phyloP scores from a whole-genome alignment of 1,140 invertebrate species.

The Drosophila sulfurigaster region DNA sequence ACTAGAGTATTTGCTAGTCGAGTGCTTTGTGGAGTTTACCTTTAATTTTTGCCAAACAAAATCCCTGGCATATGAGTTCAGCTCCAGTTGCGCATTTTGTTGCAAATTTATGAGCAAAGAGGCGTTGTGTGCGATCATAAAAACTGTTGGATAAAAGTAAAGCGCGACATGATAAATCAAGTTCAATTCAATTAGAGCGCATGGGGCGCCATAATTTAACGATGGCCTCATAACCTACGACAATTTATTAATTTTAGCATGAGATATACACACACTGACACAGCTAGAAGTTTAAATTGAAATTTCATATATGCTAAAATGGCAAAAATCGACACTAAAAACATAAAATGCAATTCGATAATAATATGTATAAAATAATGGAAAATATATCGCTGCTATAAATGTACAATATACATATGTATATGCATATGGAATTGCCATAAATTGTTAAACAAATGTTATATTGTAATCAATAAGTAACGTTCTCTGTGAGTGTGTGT shows the following conservation, averaged over 20 bases:
- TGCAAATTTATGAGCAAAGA: constrained; percentile 45
- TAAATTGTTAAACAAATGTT: constrained; percentile 82
- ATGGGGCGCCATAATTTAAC: constrained; percentile 59
- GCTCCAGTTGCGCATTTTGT: constrained; percentile 24
- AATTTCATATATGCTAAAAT: constrained; percentile 57
- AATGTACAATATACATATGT: constrained; percentile 6
- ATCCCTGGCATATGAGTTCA: constrained; percentile 4
- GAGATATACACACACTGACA: constrained; percentile 9
- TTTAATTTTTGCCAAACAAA: constrained; percentile 26
- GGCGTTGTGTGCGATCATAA: constrained; percentile 46
- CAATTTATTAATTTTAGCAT: constrained; percentile 69
- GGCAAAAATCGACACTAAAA: constrained; percentile 40
- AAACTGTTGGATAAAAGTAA: constrained; percentile 65
- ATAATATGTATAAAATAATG: constrained; percentile 33
- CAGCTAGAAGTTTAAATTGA: constrained; percentile 63
- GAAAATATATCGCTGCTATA: neutral
- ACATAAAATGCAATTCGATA: constrained; percentile 67
- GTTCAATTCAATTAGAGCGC: constrained; percentile 80
- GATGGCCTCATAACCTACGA: constrained; percentile 74
- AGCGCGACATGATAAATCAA: constrained; percentile 74
- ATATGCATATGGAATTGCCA: constrained; percentile 56
- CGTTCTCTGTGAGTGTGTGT: constrained; percentile 17
- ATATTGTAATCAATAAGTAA: constrained; percentile 79
- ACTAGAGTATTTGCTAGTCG: neutral
- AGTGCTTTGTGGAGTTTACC: constrained; percentile 25